A percentile compares a stretch with the other conserved stretches of the same genome.
phyloP scores from a whole-genome alignment of 2,888 invertebrate species.

The Eupeodes luniger region DNA sequence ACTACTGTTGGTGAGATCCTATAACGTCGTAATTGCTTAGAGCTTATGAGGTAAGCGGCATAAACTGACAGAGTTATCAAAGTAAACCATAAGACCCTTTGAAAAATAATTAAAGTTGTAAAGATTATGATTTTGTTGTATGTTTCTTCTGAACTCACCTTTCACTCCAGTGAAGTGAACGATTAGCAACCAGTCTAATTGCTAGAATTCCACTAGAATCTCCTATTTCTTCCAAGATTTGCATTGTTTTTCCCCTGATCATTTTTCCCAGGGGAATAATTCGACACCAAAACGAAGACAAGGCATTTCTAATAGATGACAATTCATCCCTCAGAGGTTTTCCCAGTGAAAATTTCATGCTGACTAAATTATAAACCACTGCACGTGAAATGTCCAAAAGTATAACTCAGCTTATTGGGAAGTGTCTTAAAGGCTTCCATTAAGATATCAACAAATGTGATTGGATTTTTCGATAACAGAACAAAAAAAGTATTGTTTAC shows the following conservation, averaged over 20 bases:
- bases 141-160: conserved; percentile 74
- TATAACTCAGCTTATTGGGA: not conserved
- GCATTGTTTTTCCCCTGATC: not conserved
- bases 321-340: conserved; percentile 6
- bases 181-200: conserved; percentile 79
- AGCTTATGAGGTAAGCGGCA: conserved; percentile 78
- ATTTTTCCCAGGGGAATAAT: not conserved
- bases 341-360: conserved; percentile 49
- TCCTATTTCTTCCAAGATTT: conserved; percentile 77
- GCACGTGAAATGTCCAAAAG: not conserved
- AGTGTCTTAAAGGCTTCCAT: conserved; percentile 52
- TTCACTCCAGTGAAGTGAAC: conserved; percentile 78
- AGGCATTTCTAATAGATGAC: not conserved
- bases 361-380: not conserved
- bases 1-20: conserved; percentile 82
- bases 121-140: not conserved
- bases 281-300: not conserved
- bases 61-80: conserved; percentile 78
- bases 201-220: conserved; percentile 80
- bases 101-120: not conserved
- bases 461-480: conserved; percentile 39
- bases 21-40: conserved; percentile 80
- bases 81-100: conserved; percentile 80
- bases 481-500: conserved; percentile 51
- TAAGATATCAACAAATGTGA: conserved; percentile 58